Base-by-base conservation (phyloP, 2,797 vertebrate genomes). In the Halcyon badia region DNA sequence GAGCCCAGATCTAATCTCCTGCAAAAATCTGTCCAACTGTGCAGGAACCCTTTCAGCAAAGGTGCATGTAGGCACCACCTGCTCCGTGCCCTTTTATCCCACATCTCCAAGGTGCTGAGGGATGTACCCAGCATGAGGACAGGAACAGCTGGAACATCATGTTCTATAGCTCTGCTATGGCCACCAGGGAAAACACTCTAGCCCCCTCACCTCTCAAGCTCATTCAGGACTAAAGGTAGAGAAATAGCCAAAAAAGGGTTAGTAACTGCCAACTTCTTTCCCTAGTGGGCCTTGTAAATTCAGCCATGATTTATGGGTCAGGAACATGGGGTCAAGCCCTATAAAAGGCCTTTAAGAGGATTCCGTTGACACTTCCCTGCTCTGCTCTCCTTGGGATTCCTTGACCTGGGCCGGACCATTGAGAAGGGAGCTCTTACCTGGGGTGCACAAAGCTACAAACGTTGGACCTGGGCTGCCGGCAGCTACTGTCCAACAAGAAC, bases 311-410 rank as follows among this genome's bases (percentile, higher is more conserved):
- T 85, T 80, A 73, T 17, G 25, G 64, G n/a, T 82, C 37, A 61
- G 69, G 49, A 96, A 62, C 75, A 66, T 17, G 19, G 14, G 58
- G 37, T 86, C 54, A 89, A 79, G 30, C 10, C 33, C 66, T 79
- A 3, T 19, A 33, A 79, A 79, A 75, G 5, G 21, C 18, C 54
- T 88, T 73, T 31, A 86, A 83, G 30, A 87, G 39, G 31, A 57
- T 24, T 52, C 1, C 0, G 52, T 35, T 2, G 6, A 85, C 37
- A 16, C 37, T 71, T 75, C 37, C 12, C 4, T 12, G 6, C 19
- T 82, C 54, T 33, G 11, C 41, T 49, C 10, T 75, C 65, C 48
- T 62, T 3, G 0, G 60, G 48, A 66, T 17, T 61, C 39, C 60
- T 30, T 28, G 33, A 58, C 26, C 33, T 18, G 54, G 33, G 31